Evolutionary conservation across 1,140 invertebrate genomes (phyloP).

Genomic region (Dolichoris vasculosae): DNA sequence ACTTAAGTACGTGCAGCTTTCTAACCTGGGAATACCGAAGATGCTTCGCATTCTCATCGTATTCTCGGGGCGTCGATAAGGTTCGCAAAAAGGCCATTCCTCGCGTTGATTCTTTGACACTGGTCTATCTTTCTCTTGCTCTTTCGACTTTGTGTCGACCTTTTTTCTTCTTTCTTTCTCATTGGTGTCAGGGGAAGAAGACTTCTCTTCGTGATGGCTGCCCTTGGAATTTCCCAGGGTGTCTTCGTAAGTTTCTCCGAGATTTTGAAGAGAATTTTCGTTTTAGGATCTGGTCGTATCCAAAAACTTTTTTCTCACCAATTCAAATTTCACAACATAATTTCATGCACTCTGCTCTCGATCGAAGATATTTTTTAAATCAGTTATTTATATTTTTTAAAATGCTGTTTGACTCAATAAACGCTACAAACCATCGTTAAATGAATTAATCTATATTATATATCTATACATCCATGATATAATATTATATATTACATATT

Average conservation of each 20-base stretch:
- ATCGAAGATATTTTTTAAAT: too few relatives aligned
- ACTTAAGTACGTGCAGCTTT: constrained; percentile 51
- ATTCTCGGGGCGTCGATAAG: constrained; percentile 25
- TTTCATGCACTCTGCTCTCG: too few relatives aligned
- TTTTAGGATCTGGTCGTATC: not conserved
- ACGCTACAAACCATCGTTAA: too few relatives aligned
- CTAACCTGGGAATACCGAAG: constrained; percentile 30
- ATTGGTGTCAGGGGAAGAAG: not conserved
- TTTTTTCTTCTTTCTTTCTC: not conserved
- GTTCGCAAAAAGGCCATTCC: constrained; percentile 33
- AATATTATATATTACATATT: too few relatives aligned
- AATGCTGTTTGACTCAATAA: too few relatives aligned
- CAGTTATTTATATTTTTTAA: too few relatives aligned
- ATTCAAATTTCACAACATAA: not conserved
- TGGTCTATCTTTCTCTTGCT: constrained; percentile 20
- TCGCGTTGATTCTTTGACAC: constrained; percentile 41
- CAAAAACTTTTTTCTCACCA: not conserved
- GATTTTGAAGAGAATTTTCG: constrained; percentile 19
- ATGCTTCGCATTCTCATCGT: constrained; percentile 45
- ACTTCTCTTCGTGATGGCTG: not conserved
- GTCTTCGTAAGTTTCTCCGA: not conserved
- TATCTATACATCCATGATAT: too few relatives aligned
- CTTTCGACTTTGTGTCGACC: not conserved
- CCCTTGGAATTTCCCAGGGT: not conserved
- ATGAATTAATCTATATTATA: too few relatives aligned